Percentiles rank a stretch among this genome's conserved stretches.
Evolutionary conservation across 2,797 vertebrate species (phyloP).

Genomic region (Bradypus variegatus): DNA sequence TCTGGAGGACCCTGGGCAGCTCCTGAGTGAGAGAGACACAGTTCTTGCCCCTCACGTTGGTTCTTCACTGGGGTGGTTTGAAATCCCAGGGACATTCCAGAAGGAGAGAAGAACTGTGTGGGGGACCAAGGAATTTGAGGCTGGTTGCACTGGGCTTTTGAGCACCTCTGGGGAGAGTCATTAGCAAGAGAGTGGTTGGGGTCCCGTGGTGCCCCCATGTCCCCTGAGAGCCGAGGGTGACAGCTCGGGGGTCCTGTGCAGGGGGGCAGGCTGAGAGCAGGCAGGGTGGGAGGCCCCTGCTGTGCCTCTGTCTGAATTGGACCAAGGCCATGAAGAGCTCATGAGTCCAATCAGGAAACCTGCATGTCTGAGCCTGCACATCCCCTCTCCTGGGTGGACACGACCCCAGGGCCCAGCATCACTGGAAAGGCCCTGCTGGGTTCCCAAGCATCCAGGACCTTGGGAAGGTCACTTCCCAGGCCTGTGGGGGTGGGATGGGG

Average conservation of each 20-base stretch:
- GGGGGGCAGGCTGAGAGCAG: too few relatives aligned
- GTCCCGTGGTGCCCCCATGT: too few relatives aligned
- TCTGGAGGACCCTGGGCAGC: background rate
- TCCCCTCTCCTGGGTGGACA: background rate
- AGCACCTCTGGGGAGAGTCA: too few relatives aligned
- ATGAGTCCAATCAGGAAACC: background rate
- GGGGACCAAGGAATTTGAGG: background rate
- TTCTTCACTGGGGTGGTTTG: background rate
- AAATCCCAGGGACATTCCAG: background rate
- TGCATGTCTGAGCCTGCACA: background rate
- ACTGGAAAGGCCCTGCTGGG: background rate
- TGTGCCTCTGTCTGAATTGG: background rate
- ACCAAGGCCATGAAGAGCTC: background rate
- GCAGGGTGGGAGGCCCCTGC: background rate
- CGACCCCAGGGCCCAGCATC: background rate
- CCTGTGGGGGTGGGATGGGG: background rate
- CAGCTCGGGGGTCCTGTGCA: background rate
- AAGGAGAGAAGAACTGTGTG: background rate
- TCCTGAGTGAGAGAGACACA: background rate
- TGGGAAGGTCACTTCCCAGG: background rate
- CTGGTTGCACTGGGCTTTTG: background rate
- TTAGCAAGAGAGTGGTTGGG: background rate
- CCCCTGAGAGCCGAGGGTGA: background rate
- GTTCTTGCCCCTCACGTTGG: background rate
- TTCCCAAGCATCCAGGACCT: background rate